Evolutionary conservation across 1,140 invertebrate genomes (phyloP), one percentile per base, ranked within the genome.

Genomic region (Druon quercuslanigerum): DNA sequence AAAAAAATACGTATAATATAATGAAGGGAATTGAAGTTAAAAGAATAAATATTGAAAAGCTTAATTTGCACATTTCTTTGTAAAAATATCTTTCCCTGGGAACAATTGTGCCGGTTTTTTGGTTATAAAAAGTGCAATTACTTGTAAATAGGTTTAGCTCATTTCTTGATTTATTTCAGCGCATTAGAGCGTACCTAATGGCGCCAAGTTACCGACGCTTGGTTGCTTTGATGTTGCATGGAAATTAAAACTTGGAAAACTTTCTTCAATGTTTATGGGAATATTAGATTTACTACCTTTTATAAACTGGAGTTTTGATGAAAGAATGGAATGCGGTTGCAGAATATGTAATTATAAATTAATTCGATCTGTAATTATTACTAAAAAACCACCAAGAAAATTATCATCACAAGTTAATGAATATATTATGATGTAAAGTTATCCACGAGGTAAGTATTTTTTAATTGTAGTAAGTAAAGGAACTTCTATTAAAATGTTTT

Each of bases 101-200:
- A 8, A 40, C 11, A 33, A 66, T 66, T n/a, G 60, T 40, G 25
- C 16, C n/a, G 14, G 33, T 66, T 66, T 40, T 66, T 66, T 66
- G 3, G 4, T 40, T 66, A 25, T 66, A 66, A 66, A 20, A 66
- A 66, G 60, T 66, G 25, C 46, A 66, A 66, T 66, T 66, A 66
- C 46, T 66, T 40, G 60, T 40, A 20, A 66, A 66, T 46, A n/a
- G 60, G 60, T 40, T 16, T 66, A 66, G 60, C 46, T 66, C 33
- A 66, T 66, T 66, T 66, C 60, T 9, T 66, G 60, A 66, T 66
- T 40, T 16, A 66, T 66, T 66, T 40, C 46, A 66, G 60, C 60
- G 60, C 60, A 66, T 66, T 20, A 66, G 60, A 66, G 60, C 60
- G 40, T 33, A 20, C 40, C 60, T 66, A 66, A 66, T 66, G 33